Evolutionary conservation across 37 sponge, comb jelly and placozoan species (phyloP), one percentile per base, ranked within the genome.

Genomic region (Beroe ovata): DNA sequence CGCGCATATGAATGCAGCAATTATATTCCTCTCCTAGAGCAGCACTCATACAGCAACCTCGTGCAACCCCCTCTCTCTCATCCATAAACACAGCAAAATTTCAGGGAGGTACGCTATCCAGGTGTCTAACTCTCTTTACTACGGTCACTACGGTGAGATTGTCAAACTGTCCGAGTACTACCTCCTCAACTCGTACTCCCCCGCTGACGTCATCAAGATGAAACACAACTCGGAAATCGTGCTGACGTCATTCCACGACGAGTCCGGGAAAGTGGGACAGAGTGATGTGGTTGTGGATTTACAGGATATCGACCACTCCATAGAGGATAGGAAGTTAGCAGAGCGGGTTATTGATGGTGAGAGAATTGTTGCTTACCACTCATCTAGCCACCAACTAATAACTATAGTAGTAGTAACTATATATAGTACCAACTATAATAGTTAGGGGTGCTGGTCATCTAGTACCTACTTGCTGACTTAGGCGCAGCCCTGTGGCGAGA

Each of bases 91-190:
- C n/a, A n/a, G n/a, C n/a, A n/a, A n/a, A n/a, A n/a, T n/a, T n/a
- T 4, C 69, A 66, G 69, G 69, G 1, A 66, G 36, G 30, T 66
- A 34, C 69, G 69, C 34, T 4, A 66, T 66, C 69, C 69, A 66
- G 30, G 30, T 30, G 1, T 11, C 69, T 37, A 66, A 33, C 69
- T 66, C 69, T 26, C 69, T 66, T 8, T 66, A 66, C 36, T 66
- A 66, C 36, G 69, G 69, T 33, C 30, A 33, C 36, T 66, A 29
- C 36, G 69, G 69, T 1, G 69, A 66, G 32, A 32, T 18, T 1
- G 16, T 66, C 36, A 30, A 66, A 16, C 69, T 66, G 11, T 66
- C 69, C 69, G 30, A 66, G 36, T 66, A 29, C 69, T 26, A 26
- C 26, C 3, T 20, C 22, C 25, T 66, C 36, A 30, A 66, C 16